These are phyloP conservation scores for Palythoa grandiflora DNA, from an alignment of 92 coral and sea anemone genomes.

Conservation along the genomic window DNA sequence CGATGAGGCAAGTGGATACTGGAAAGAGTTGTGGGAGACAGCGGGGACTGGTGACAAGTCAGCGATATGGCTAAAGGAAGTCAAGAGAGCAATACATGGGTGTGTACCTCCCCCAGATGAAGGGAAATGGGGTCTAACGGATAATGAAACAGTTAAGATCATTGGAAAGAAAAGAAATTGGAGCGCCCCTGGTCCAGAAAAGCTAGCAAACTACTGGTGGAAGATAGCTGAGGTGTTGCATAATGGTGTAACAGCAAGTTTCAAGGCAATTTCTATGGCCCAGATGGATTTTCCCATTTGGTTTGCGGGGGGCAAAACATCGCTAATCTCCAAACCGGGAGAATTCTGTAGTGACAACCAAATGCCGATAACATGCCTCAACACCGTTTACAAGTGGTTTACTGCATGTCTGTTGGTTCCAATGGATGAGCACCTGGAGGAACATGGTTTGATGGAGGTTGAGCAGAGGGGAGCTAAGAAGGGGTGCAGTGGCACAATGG, in stretches of 20 bases:
- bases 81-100: too few species aligned
- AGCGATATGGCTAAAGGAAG: too few species aligned
- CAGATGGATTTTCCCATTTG: slow-evolving; percentile 22
- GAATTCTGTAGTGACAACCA: slow-evolving; percentile 39
- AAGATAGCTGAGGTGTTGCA: too few species aligned
- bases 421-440: slow-evolving; percentile 12
- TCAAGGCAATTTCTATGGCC: background rate
- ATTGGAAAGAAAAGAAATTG: slow-evolving; percentile 26
- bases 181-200: slow-evolving; percentile 48
- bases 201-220: slow-evolving; percentile 38
- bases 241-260: slow-evolving; percentile 19
- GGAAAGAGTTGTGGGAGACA: too few species aligned
- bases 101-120: slow-evolving; percentile 22
- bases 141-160: slow-evolving; percentile 10
- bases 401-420: slow-evolving; percentile 35
- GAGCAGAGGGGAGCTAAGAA: slow-evolving; percentile 27
- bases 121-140: slow-evolving; percentile 6
- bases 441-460: slow-evolving; percentile 22
- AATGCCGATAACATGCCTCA: slow-evolving; percentile 37
- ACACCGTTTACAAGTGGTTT: slow-evolving; percentile 47
- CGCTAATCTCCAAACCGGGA: slow-evolving; percentile 39
- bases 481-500: slow-evolving; percentile 21
- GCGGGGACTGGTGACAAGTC: too few species aligned
- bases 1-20: too few species aligned
- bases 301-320: slow-evolving; percentile 52